Conservation (phyloP, 37 sponge, comb jelly and placozoan genomes). For the Mnemiopsis leidyi region DNA sequence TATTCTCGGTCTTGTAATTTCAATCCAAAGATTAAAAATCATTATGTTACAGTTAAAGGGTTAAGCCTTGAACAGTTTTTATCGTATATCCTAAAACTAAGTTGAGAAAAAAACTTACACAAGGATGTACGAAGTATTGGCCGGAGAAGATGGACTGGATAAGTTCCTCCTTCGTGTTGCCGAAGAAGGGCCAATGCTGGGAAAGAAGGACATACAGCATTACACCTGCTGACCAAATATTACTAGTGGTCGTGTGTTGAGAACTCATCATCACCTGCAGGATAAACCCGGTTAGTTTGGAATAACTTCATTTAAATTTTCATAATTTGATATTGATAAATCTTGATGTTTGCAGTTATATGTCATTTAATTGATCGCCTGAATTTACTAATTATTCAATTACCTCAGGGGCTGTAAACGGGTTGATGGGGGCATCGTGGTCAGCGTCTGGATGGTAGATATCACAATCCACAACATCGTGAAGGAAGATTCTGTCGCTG, state of each 20-base stretch:
- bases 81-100: too few species aligned
- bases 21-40: too few species aligned
- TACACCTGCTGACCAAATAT: neutral
- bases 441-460: conserved; percentile 24
- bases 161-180: conserved; percentile 11
- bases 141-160: conserved; percentile 24
- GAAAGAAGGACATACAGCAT: conserved; percentile 20
- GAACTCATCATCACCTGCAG: conserved; percentile 19
- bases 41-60: too few species aligned
- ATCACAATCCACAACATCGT: conserved; percentile 9
- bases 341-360: too few species aligned
- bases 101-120: neutral
- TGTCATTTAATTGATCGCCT: neutral
- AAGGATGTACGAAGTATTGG: conserved; percentile 38
- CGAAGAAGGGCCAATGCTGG: conserved; percentile 36
- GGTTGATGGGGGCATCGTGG: conserved; percentile 35
- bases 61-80: too few species aligned
- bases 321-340: too few species aligned
- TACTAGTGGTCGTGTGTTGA: conserved; percentile 4
- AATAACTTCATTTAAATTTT: too few species aligned
- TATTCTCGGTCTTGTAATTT: too few species aligned
- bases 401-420: conserved; percentile 31
- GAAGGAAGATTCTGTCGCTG: conserved; percentile 5
- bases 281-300: too few species aligned
- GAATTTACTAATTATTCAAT: neutral